Base-by-base conservation (phyloP, 30 jellyfish, hydroid and myxozoan genomes). In the Aurelia sp. region DNA sequence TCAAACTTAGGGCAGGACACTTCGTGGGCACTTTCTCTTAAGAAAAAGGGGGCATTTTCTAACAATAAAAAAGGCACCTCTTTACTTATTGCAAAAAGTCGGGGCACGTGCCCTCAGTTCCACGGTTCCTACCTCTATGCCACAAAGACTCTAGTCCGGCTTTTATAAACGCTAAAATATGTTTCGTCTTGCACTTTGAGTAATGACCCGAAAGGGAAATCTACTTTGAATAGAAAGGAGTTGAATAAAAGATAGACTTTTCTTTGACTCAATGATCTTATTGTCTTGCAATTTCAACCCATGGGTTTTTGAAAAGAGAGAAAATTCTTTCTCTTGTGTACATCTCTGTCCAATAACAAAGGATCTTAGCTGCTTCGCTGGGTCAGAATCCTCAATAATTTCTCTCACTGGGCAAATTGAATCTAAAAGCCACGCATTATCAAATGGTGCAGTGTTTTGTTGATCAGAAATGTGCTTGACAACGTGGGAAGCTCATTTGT, bases 191-290 rank as follows among this genome's bases (percentile, higher is more conserved):
- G 19, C 4, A 21, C 80, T n/a, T 13, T 17, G 30, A 69, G 61
- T 41, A 44, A n/a, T 61, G 76, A 76, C 86, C 86, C 86, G 73
- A 58, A 76, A 58, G 86, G 73, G 66, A 76, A 76, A 76, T 76
- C 86, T 17, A 69, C 17, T 58, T 59, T 76, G 62, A 58, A 76
- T 76, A 35, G 76, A 76, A 76, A 18, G 20, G 8, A 41, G 60
- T 22, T 22, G 27, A 58, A 53, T 23, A 76, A 76, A 51, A 35
- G 62, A 18, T 30, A 20, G 51, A 30, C 18, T 60, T 76, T 41
- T 57, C 33, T 44, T 40, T 15, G 47, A 57, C 3, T 61, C 50
- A 61, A 60, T 57, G 40, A 76, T 58, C 86, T 40, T 59, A 76
- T 76, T 76, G 86, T 76, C 20, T 27, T 76, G 35, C 4, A 44